Percentiles rank a stretch among this genome's conserved stretches.
These are phyloP conservation scores for Kryptolebias ocellatus DNA, from an alignment of 2,797 vertebrate species.

Conservation along the genomic window DNA sequence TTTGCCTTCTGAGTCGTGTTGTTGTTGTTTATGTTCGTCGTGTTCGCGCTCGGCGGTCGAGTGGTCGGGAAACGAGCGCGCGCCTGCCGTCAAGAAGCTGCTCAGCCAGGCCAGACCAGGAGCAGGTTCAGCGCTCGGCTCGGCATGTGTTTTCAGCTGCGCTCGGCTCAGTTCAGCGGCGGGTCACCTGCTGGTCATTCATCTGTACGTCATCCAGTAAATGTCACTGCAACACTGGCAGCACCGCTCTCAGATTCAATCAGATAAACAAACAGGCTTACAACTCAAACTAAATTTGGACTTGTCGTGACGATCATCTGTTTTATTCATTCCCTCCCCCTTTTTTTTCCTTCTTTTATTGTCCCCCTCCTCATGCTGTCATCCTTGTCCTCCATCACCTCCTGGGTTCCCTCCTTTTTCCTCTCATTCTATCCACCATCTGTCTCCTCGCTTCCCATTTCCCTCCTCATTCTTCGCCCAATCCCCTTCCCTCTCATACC, in stretches of 20 bases:
- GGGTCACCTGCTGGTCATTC: constrained; percentile 64
- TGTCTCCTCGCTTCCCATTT: constrained; percentile 15
- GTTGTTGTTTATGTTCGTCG: constrained; percentile 18
- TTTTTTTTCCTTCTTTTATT: constrained; percentile 41
- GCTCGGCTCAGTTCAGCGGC: constrained; percentile 33
- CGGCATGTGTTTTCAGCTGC: constrained; percentile 4
- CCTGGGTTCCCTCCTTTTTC: constrained; percentile 9
- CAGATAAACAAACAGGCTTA: constrained; percentile 13
- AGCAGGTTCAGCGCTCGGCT: constrained; percentile 37
- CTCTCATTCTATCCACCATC: neutral
- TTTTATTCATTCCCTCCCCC: constrained; percentile 11
- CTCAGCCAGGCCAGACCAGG: constrained; percentile 25
- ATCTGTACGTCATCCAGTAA: constrained; percentile 71
- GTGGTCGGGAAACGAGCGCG: constrained; percentile 2
- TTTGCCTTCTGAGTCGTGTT: constrained; percentile 3
- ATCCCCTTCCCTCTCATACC: constrained; percentile 24
- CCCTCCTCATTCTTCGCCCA: neutral
- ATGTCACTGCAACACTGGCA: constrained; percentile 51
- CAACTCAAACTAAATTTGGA: no score
- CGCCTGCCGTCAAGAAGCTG: constrained; percentile 19
- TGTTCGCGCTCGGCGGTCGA: constrained; percentile 41
- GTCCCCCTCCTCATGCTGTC: constrained; percentile 23
- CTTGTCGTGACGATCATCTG: constrained; percentile 10
- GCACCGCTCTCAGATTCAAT: constrained; percentile 13
- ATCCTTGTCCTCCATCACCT: neutral